Evolutionary conservation across 2,113 vertebrate species (phyloP).

Genomic region (Brachionichthys hirsutus): DNA sequence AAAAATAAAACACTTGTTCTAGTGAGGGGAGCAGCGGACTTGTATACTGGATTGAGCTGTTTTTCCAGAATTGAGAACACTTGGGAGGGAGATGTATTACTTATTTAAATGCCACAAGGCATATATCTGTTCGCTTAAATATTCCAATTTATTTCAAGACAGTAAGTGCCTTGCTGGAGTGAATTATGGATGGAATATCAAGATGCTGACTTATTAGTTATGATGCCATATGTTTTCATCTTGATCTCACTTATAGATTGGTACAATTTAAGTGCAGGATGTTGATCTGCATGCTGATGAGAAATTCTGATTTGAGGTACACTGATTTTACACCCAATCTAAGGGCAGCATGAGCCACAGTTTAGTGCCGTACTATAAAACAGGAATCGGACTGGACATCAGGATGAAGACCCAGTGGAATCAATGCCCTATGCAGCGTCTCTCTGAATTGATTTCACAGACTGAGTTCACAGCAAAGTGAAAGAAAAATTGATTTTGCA

Average conservation of each 20-base stretch:
- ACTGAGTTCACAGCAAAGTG: slow-evolving; percentile 5
- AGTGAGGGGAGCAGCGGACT: slow-evolving; percentile 64
- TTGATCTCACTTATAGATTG: slow-evolving; percentile 50
- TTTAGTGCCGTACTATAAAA: neutral
- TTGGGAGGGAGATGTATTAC: slow-evolving; percentile 67
- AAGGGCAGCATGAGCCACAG: slow-evolving; percentile 1
- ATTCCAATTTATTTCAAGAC: slow-evolving; percentile 78
- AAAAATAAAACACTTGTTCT: slow-evolving; percentile 69
- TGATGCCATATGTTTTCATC: slow-evolving; percentile 68
- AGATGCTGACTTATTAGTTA: slow-evolving; percentile 76
- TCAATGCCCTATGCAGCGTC: slow-evolving; percentile 4
- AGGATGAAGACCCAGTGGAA: slow-evolving; percentile 10
- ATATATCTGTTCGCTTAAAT: slow-evolving; percentile 79
- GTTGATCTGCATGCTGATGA: slow-evolving; percentile 15
- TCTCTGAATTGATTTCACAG: slow-evolving; percentile 13
- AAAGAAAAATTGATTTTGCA: neutral
- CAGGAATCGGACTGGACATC: slow-evolving; percentile 10
- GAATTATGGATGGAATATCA: slow-evolving; percentile 78
- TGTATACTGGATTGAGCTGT: slow-evolving; percentile 65
- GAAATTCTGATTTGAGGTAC: slow-evolving; percentile 21
- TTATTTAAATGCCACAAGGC: slow-evolving; percentile 77
- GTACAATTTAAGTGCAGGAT: slow-evolving; percentile 36
- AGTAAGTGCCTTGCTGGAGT: slow-evolving; percentile 77
- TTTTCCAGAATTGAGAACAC: slow-evolving; percentile 64
- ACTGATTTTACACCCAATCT: slow-evolving; percentile 13